Conservation (phyloP, 2,888 invertebrate genomes). For the Eucera pruinosa region DNA sequence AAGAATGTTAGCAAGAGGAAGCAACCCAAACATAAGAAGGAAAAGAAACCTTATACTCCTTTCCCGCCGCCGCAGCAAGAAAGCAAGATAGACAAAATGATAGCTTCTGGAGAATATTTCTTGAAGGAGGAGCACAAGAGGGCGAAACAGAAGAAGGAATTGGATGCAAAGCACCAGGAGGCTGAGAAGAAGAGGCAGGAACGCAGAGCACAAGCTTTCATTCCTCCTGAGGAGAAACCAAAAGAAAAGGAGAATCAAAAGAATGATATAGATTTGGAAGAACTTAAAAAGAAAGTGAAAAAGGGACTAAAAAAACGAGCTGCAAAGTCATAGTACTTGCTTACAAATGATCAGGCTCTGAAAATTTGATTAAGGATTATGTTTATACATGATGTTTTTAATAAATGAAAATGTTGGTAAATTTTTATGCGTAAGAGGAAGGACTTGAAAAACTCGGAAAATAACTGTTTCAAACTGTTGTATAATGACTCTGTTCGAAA, state of each 20-base stretch:
- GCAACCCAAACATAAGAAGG: conserved; percentile 93
- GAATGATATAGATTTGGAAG: conserved; percentile 88
- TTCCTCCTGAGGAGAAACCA: conserved; percentile 90
- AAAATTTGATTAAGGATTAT: conserved; percentile 6
- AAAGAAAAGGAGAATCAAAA: conserved; percentile 74
- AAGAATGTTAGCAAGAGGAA: conserved; percentile 96
- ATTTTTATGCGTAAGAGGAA: no score
- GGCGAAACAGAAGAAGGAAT: conserved; percentile 89
- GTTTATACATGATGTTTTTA: conserved; percentile 35
- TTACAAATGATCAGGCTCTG: background rate
- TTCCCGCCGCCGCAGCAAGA: conserved; percentile 97
- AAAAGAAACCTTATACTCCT: conserved; percentile 98
- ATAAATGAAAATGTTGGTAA: conserved; percentile 19
- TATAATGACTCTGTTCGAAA: no score
- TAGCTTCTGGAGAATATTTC: conserved; percentile 99
- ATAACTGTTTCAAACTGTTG: no score
- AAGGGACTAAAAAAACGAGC: conserved; percentile 84
- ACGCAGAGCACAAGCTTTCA: conserved; percentile 91
- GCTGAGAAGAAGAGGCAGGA: conserved; percentile 91
- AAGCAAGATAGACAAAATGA: conserved; percentile 96
- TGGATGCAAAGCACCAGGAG: conserved; percentile 91
- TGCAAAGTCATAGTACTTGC: background rate
- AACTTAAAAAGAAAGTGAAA: conserved; percentile 91
- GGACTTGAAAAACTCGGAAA: no score
- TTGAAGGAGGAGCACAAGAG: conserved; percentile 93